Evolutionary conservation across 2,797 vertebrate genomes (phyloP).

Genomic region (Eulemur rubriventer): DNA sequence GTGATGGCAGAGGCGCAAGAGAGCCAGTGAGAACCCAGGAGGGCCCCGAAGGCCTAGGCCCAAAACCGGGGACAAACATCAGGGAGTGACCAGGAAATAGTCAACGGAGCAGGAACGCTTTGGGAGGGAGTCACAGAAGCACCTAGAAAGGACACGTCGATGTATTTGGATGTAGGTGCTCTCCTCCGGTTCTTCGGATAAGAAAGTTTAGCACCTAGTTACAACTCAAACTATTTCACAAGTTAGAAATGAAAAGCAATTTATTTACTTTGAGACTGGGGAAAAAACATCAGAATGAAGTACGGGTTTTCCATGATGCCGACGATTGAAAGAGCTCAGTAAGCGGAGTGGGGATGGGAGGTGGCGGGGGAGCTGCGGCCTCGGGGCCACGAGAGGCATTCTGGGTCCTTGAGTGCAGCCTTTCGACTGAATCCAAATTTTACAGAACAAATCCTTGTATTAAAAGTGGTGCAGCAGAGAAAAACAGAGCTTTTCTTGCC

Average conservation of each 20-base stretch:
- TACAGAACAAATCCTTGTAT: too few relatives aligned
- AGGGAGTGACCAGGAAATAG: not conserved
- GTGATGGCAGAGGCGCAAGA: not conserved
- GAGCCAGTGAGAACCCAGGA: not conserved
- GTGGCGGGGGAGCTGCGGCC: too few relatives aligned
- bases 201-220: not conserved
- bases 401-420: too few relatives aligned
- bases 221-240: not conserved
- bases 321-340: not conserved
- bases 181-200: not conserved
- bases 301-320: not conserved
- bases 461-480: too few relatives aligned
- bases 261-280: not conserved
- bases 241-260: not conserved
- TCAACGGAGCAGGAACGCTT: not conserved
- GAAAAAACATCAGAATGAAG: not conserved
- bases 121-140: too few relatives aligned
- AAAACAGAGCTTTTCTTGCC: too few relatives aligned
- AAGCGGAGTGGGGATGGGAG: not conserved
- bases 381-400: too few relatives aligned
- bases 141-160: not conserved
- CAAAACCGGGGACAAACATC: too few relatives aligned
- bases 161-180: accelerated
- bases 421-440: too few relatives aligned
- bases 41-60: not conserved